Base-by-base conservation (phyloP, 1,140 invertebrate species). In the Amphibalanus amphitrite region DNA sequence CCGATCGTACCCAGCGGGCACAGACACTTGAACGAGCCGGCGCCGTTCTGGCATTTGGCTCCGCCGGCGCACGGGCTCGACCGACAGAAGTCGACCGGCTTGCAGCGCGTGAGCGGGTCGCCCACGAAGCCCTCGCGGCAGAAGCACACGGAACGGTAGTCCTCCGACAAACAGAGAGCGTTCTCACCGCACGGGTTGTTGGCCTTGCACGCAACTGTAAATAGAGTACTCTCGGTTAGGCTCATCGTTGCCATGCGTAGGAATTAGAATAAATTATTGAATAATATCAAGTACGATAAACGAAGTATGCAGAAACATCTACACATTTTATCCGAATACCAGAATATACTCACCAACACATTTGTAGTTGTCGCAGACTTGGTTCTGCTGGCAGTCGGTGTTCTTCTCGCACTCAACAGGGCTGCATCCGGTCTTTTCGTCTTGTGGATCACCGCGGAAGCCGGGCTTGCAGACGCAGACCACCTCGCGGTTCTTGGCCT, bases 81-180 rank as follows among this genome's bases (percentile, higher is more conserved):
- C 23, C 83, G 82, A 78, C 92, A 95, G 76, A 88, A 90, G 79
- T 94, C 89, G 67, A 93, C 88, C 30, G 88, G 79, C 67, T 83
- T 79, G 77, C 92, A 95, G 25, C 86, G 87, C 40, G 77, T 81
- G 20, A 84, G 78, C 1, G 90, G 85, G 81, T 92, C 85, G 20
- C 91, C 91, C 17, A 89, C 91, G 76, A 87, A 93, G 0, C 91
- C 91, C 25, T 91, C 90, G 78, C 91, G 90, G 79, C 91, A 94
- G 75, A 88, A 87, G 76, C 91, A 94, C 28, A 86, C 84, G 0
- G 89, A 85, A 73, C 82, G 82, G 76, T 92, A 90, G 75, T 86
- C 86, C 78, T 91, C 87, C 0, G 89, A 88, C 28, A 90, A 87
- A 78, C 91, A 93, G 28, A 93, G 81, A 0, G 91, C 87, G 80